These are phyloP conservation scores for Bembecia ichneumoniformis DNA, from an alignment of 2,888 invertebrate species.

Conservation along the genomic window DNA sequence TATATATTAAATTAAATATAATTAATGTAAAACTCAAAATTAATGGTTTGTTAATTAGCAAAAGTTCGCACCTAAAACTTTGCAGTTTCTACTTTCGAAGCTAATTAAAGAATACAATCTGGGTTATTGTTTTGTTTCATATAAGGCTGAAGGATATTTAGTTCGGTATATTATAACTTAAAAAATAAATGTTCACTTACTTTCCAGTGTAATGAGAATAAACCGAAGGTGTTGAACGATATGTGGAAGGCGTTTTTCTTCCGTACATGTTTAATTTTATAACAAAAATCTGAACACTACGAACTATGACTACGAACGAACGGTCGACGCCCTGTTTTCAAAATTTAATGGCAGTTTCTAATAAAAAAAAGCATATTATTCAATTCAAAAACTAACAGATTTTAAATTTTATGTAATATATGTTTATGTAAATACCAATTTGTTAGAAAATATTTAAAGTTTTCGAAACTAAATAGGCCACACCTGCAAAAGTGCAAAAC, in stretches of 20 bases:
- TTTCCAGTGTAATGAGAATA: constrained; percentile 88
- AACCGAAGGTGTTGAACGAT: constrained; percentile 86
- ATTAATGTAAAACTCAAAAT: no score
- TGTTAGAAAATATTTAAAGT: neutral
- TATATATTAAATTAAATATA: no score
- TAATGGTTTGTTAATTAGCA: no score
- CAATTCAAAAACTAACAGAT: neutral
- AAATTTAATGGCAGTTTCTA: neutral
- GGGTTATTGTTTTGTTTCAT: no score
- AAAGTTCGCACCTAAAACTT: no score
- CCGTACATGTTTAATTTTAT: constrained; percentile 70
- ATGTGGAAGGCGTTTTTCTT: constrained; percentile 86
- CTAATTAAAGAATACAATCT: no score
- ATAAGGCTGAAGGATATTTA: no score
- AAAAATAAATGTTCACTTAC: constrained; percentile 38
- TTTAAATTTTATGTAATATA: neutral
- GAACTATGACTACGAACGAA: no score
- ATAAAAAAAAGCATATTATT: neutral
- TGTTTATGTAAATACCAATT: neutral
- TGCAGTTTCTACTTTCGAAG: no score
- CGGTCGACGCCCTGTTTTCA: neutral
- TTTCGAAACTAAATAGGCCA: neutral
- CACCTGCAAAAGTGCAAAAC: neutral
- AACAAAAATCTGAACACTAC: no score
- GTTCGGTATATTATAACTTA: no score